Percentiles rank a stretch among this genome's conserved stretches.
Conservation (phyloP, 1,140 invertebrate species). For the Batillaria attramentaria region DNA sequence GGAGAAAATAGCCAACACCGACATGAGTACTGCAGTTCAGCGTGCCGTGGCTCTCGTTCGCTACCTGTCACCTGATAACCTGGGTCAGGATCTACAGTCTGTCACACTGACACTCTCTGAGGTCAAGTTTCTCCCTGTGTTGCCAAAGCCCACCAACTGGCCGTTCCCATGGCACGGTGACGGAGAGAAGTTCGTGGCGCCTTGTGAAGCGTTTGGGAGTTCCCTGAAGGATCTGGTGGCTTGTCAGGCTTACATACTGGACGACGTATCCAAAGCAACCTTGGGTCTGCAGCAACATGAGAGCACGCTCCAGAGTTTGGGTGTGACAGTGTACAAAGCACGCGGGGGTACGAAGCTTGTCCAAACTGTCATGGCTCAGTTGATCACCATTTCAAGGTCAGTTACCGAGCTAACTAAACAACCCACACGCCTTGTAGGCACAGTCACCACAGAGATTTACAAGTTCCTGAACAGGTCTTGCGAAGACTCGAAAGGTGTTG, state of each 20-base stretch:
- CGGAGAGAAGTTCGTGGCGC: background rate
- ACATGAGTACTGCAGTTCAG: too few relatives aligned
- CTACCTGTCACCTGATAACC: too few relatives aligned
- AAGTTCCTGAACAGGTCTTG: conserved; percentile 10
- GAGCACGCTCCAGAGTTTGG: background rate
- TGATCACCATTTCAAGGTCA: background rate
- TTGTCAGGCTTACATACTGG: background rate
- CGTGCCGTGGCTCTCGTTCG: too few relatives aligned
- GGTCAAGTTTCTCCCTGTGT: conserved; percentile 41
- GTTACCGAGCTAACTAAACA: background rate
- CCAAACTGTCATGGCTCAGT: background rate
- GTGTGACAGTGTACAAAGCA: too few relatives aligned
- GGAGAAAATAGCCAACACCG: background rate
- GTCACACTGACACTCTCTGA: conserved; percentile 15
- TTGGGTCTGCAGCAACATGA: background rate
- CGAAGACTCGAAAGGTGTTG: background rate
- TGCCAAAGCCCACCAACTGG: conserved; percentile 36
- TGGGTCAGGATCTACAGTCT: too few relatives aligned
- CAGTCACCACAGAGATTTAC: background rate
- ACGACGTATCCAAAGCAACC: background rate
- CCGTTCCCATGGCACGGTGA: conserved; percentile 11
- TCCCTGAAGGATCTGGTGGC: conserved; percentile 15
- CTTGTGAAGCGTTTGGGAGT: background rate
- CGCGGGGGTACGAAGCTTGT: background rate
- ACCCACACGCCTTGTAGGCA: background rate